Conservation (phyloP, 2,888 invertebrate species). For the Nipponacmea schrenckii region DNA sequence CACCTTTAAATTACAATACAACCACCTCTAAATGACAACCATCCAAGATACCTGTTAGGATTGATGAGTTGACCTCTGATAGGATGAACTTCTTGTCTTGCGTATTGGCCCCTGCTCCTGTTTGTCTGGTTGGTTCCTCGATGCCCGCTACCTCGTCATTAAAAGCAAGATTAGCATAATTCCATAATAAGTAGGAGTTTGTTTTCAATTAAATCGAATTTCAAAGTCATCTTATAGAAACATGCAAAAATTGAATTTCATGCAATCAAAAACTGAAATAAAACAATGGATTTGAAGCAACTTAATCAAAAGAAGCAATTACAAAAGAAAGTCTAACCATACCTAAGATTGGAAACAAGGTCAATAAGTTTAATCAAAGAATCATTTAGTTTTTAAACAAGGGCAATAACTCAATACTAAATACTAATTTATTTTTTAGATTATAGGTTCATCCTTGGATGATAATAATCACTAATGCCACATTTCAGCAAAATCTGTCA, state of each 20-base stretch:
- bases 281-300: neutral
- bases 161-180: slow-evolving; percentile 25
- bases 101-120: slow-evolving; percentile 3
- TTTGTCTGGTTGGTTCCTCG: slow-evolving; percentile 5
- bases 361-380: too few relatives aligned
- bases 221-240: slow-evolving; percentile 1
- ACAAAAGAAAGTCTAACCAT: neutral
- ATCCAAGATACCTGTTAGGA: slow-evolving; percentile 14
- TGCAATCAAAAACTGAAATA: neutral
- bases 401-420: too few relatives aligned
- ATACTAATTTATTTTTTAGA: too few relatives aligned
- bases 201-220: neutral
- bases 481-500: too few relatives aligned
- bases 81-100: slow-evolving; percentile 15
- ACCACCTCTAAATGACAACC: neutral
- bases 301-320: neutral
- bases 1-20: too few relatives aligned
- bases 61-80: slow-evolving; percentile 7
- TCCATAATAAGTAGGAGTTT: slow-evolving; percentile 22
- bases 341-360: too few relatives aligned
- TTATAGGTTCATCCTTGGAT: too few relatives aligned
- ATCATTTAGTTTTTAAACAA: too few relatives aligned
- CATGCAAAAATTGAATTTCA: slow-evolving; percentile 11
- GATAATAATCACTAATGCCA: too few relatives aligned
- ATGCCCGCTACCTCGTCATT: slow-evolving; percentile 27